Percentiles rank a stretch among this genome's conserved stretches.
These are phyloP conservation scores for Lophotis ruficrista DNA, from an alignment of 2,113 vertebrate species.

Conservation along the genomic window DNA sequence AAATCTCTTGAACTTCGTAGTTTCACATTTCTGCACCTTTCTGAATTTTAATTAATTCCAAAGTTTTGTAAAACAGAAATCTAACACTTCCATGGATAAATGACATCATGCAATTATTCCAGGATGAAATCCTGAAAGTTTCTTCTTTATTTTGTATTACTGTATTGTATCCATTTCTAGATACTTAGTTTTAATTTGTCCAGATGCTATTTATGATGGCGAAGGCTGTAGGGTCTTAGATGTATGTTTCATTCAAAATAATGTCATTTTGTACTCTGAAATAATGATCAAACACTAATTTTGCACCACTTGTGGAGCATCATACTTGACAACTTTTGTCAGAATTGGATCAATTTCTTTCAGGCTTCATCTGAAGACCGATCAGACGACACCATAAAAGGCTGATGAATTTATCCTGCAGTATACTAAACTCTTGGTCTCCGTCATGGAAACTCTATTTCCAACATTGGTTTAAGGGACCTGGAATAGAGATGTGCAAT, in stretches of 20 bases:
- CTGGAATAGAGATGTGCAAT: not conserved
- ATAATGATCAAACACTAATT: not conserved
- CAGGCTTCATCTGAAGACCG: not conserved
- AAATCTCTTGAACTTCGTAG: not conserved
- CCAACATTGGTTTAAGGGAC: not conserved
- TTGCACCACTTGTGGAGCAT: not conserved
- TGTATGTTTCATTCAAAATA: not conserved
- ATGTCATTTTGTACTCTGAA: not conserved
- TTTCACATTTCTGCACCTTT: not conserved
- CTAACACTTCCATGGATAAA: not conserved
- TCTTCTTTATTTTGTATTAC: not conserved
- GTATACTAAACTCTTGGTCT: not conserved
- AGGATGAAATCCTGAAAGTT: not conserved
- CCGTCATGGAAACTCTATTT: not conserved
- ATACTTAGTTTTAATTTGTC: not conserved
- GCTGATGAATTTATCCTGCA: not conserved
- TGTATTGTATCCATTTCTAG: not conserved
- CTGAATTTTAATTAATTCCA: not conserved
- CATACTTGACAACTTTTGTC: not conserved
- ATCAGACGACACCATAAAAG: not conserved
- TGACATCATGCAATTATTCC: not conserved
- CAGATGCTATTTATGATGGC: not conserved
- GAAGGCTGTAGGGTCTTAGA: not conserved
- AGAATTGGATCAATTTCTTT: not conserved
- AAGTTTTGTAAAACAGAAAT: not conserved